These are phyloP conservation scores for Oreocharis arfaki DNA, from an alignment of 2,113 vertebrate species.

Conservation along the genomic window DNA sequence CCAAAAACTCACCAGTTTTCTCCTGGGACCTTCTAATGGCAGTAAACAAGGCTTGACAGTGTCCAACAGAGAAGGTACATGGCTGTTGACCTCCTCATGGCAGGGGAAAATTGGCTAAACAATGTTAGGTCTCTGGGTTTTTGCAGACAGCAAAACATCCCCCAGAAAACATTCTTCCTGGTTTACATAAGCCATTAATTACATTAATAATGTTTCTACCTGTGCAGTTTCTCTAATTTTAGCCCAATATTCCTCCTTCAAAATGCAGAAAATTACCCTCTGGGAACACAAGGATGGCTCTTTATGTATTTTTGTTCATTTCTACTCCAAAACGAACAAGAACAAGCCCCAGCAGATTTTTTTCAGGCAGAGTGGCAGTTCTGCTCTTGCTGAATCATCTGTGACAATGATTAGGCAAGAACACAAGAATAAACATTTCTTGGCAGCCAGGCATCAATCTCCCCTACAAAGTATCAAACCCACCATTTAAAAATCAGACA, in stretches of 20 bases:
- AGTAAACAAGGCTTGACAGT: constrained; percentile 41
- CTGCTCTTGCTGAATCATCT: constrained; percentile 59
- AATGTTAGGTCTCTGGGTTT: not conserved
- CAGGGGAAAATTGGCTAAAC: constrained; percentile 36
- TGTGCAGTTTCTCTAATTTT: constrained; percentile 12
- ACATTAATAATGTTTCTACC: constrained; percentile 29
- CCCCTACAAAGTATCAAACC: not conserved
- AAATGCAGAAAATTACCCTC: not conserved
- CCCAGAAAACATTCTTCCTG: constrained; percentile 5
- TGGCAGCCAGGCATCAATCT: constrained; percentile 15
- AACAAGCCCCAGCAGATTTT: not conserved
- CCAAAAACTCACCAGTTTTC: constrained; percentile 48
- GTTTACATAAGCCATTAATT: constrained; percentile 41
- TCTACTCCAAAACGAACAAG: not conserved
- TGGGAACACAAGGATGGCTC: not conserved
- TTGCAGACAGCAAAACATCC: not conserved
- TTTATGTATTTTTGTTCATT: not conserved
- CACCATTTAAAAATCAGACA: not conserved
- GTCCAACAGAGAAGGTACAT: constrained; percentile 26
- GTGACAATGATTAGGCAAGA: constrained; percentile 54
- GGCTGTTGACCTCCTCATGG: constrained; percentile 33
- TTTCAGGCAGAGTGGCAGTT: not conserved
- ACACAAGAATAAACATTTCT: constrained; percentile 52
- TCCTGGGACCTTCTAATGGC: constrained; percentile 35
- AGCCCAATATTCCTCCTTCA: not conserved